These are phyloP conservation scores for Monoplex corrugatus DNA, from an alignment of 2,888 invertebrate genomes.

Conservation along the genomic window DNA sequence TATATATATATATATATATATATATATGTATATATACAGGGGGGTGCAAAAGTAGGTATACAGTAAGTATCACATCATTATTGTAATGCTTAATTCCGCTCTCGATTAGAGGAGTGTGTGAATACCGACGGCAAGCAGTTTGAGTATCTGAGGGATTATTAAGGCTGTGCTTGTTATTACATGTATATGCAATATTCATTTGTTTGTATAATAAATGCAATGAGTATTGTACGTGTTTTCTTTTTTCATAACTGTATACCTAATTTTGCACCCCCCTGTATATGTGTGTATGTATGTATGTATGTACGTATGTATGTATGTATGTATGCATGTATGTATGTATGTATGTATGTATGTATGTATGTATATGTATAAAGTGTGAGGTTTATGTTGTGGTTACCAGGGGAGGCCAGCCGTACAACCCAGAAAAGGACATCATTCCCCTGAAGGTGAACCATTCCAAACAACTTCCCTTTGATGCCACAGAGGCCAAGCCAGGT, in stretches of 20 bases:
- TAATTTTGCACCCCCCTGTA: not conserved
- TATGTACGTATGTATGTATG: not conserved
- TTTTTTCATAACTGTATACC: too few species aligned
- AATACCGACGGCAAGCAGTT: too few species aligned
- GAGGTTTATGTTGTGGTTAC: slow-evolving; percentile 82
- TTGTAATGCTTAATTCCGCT: too few species aligned
- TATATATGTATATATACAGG: too few species aligned
- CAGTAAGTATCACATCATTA: too few species aligned
- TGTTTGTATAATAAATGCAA: slow-evolving; percentile 2
- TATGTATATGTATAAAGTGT: not conserved
- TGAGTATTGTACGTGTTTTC: not conserved
- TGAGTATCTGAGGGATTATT: too few species aligned
- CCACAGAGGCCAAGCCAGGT: slow-evolving; percentile 56
- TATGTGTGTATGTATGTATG: not conserved
- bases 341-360: not conserved
- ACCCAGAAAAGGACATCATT: slow-evolving; percentile 84
- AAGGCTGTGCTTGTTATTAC: too few species aligned
- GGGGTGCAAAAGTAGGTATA: too few species aligned
- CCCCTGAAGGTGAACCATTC: slow-evolving; percentile 55
- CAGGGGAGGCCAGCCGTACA: slow-evolving; percentile 92
- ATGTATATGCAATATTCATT: not conserved
- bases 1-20: too few species aligned
- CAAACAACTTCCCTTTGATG: slow-evolving; percentile 58
- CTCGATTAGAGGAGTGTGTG: too few species aligned
- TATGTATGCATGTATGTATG: not conserved